Evolutionary conservation across 2,797 vertebrate species (phyloP), one percentile per base, ranked within the genome.

Genomic region (Mormyrops attenuatus): DNA sequence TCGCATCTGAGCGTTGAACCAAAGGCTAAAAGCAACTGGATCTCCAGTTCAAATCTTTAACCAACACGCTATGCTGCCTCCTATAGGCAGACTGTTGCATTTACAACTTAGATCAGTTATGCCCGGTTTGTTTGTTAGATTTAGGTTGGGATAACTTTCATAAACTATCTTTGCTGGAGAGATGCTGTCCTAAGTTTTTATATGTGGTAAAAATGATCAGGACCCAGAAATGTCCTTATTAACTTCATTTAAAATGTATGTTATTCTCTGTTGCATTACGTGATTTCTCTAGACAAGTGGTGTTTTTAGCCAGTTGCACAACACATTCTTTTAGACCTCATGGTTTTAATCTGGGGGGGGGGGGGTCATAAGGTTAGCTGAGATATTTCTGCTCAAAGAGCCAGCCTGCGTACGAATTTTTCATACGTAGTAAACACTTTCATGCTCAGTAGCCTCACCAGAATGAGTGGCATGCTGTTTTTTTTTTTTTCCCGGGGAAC

Each of bases 401-500:
- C 30, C 30, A 15, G 77, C 77, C 38, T 82, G 77, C 41, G 77
- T 47, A 47, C 17, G 2, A 26, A 52, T 85, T 88, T 82, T 77
- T 52, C 66, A 38, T 53, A 17, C 11, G 17, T 47, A 82, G 41
- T 47, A 82, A 47, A 82, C 77, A 47, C 26, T 84, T 89, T 80
- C 69, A 53, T 38, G 26, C 15, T 55, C 15, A 0, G 17, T 44
- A 44, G 20, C 85, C 52, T 57, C 41, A 38, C 47, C 82, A 63
- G 53, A 80, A 90, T 90, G 89, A 41, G 41, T 84, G 73, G 22
- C 87, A 50, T 26, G 66, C 20, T 47, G 49, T 30, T n/a, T 80
- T 8, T 85, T 30, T 66, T 66, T 66, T 84, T 87, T 69, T 22
- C 84, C 85, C 41, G 4, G 13, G 55, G 49, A 57, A 60, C 38